These are phyloP conservation scores for Zhuqinia jingwanae DNA, from an alignment of 2,888 invertebrate genomes.

Conservation along the genomic window DNA sequence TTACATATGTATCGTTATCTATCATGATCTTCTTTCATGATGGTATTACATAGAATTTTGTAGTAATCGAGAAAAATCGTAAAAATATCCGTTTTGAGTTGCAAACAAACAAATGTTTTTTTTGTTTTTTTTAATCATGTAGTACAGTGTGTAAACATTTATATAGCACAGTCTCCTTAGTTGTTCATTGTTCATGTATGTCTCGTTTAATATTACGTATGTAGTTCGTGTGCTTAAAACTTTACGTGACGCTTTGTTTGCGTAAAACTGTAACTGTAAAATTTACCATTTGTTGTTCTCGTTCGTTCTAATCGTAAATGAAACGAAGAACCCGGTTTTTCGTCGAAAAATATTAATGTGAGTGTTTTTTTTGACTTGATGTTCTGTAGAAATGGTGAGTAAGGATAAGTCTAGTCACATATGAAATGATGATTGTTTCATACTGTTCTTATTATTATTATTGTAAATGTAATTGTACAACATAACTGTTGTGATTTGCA, in stretches of 20 bases:
- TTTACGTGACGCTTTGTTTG: neutral
- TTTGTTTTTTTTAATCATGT: constrained; percentile 21
- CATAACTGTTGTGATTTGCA: constrained; percentile 33
- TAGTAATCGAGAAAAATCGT: constrained; percentile 37
- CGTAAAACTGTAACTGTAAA: neutral
- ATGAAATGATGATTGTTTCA: constrained; percentile 70
- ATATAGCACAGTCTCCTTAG: constrained; percentile 29
- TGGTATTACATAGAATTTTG: constrained; percentile 53
- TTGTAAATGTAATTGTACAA: constrained; percentile 20
- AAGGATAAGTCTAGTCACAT: constrained; percentile 72
- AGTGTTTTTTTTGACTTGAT: constrained; percentile 44
- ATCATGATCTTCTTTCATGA: constrained; percentile 23
- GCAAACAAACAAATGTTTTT: neutral
- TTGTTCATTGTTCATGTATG: constrained; percentile 15
- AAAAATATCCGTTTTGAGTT: constrained; percentile 42
- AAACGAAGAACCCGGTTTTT: constrained; percentile 45
- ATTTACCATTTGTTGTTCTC: constrained; percentile 27
- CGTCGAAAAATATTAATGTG: neutral
- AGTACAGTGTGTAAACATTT: neutral
- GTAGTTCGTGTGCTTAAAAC: constrained; percentile 15
- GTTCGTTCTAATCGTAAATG: neutral
- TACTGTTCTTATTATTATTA: constrained; percentile 68
- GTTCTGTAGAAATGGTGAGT: constrained; percentile 48
- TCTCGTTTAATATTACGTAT: neutral
- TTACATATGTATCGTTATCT: constrained; percentile 31